Conservation (phyloP, 2,797 vertebrate genomes). For the Australoheros facetus region DNA sequence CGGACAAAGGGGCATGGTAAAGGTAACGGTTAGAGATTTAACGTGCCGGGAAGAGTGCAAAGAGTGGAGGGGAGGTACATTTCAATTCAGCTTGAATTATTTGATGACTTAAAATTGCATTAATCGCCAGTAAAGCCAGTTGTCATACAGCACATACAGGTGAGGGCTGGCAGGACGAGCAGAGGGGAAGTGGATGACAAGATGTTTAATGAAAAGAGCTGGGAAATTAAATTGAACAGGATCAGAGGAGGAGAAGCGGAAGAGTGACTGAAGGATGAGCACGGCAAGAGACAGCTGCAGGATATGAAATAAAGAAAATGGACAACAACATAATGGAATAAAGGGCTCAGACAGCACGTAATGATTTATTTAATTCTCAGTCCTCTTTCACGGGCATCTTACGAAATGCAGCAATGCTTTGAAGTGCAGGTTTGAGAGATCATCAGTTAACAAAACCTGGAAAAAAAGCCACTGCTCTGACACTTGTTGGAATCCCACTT, state of each 20-base stretch:
- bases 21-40: not conserved
- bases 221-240: constrained; percentile 55
- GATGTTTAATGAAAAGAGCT: constrained; percentile 53
- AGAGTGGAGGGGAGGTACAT: not conserved
- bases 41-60: not conserved
- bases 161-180: constrained; percentile 17
- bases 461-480: constrained; percentile 2
- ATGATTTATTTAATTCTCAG: constrained; percentile 33
- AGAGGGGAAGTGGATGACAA: constrained; percentile 48
- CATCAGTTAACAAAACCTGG: constrained; percentile 6
- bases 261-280: constrained; percentile 51
- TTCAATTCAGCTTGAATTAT: constrained; percentile 21
- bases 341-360: constrained; percentile 10
- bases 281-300: constrained; percentile 32
- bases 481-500: constrained; percentile 19
- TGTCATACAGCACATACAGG: constrained; percentile 20
- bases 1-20: not conserved
- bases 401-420: not conserved
- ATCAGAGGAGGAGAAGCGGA: constrained; percentile 31
- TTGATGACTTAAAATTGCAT: constrained; percentile 33
- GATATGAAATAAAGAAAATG: constrained; percentile 47
- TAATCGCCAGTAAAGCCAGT: constrained; percentile 17
- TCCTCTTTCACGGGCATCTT: not conserved
- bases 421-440: constrained; percentile 2
- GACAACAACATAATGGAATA: constrained; percentile 36